Base-by-base conservation (phyloP, 2,113 vertebrate species). In the Ictalurus furcatus region DNA sequence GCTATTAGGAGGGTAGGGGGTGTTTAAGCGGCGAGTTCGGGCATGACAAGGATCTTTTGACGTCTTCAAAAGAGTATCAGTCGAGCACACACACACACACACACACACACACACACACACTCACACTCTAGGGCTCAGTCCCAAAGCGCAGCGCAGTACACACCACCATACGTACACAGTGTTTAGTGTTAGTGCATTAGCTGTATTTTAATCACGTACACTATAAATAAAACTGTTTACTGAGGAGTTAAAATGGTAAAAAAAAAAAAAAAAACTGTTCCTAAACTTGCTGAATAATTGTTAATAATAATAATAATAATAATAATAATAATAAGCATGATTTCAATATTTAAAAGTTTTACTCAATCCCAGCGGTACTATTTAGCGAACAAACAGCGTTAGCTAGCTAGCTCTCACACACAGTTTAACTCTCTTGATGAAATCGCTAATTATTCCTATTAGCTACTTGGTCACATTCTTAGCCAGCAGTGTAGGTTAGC, bases 1-100 rank as follows among this genome's bases (percentile, higher is more conserved):
- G 56, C 80, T 61, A 61, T 83, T 61, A 83, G 7, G 8, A 40
- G 56, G 0, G n/a, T 37, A 37, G 56, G 56, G 76, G 30, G 17
- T 61, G 19, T 83, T 83, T 61, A 37, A 83, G 59, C 2, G 0
- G 11, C 80, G n/a, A 83, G 80, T 83, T 83, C 4, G 12, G 54
- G 56, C 80, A 61, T 83, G 80, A 61, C 4, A 4, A 37, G 37
- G 16, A 25, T 61, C 56, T 61, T 58, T 37, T 34, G n/a, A 34
- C n/a, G 9, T 61, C 80, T 83, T 61, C 80, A 82, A 82, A 82
- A 30, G 54, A 81, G 79, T 7, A 58, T 58, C 52, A 58, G 28
- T 28, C 56, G 5, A 6, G 19, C 9, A 30, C 28, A 52, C 40
- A 52, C 40, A 25, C 76, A 14, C 76, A 52, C 44, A 79, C 74